Percentiles rank a stretch among this genome's conserved stretches.
Evolutionary conservation across 2,888 invertebrate species (phyloP).

Genomic region (Phytoseiulus persimilis): DNA sequence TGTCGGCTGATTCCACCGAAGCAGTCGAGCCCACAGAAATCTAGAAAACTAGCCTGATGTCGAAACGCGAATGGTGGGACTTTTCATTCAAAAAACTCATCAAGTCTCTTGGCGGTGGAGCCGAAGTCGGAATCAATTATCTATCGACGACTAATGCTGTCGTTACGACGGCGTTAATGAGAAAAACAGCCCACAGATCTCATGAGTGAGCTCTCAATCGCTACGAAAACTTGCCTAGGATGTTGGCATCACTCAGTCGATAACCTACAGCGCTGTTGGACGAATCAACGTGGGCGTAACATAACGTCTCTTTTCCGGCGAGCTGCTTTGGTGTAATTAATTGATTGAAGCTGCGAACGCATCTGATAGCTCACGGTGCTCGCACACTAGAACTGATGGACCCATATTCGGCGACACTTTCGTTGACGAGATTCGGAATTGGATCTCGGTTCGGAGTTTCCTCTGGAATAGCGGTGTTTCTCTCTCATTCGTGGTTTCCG

Average conservation of each 20-base stretch:
- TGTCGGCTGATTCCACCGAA: no score
- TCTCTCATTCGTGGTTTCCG: no score
- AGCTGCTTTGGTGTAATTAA: not conserved
- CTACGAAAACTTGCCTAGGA: not conserved
- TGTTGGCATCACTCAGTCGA: not conserved
- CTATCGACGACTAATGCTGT: not conserved
- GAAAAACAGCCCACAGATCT: not conserved
- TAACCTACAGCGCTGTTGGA: not conserved
- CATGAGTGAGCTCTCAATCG: not conserved
- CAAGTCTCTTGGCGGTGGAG: no score
- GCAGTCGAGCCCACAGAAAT: no score
- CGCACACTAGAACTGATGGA: not conserved
- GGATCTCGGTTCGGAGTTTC: no score
- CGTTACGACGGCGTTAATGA: not conserved
- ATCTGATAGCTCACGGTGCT: no score
- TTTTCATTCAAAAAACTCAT: no score
- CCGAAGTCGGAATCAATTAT: not conserved
- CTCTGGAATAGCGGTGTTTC: no score
- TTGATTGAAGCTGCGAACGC: not conserved
- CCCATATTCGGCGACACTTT: not conserved
- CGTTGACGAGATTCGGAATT: not conserved
- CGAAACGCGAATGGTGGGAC: no score
- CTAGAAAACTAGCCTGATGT: no score
- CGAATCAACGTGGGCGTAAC: not conserved
- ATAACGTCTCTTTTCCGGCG: not conserved